A percentile compares a stretch with the other conserved stretches of the same genome.
Evolutionary conservation across 1,140 invertebrate species (phyloP).

Genomic region (Eueides isabella): DNA sequence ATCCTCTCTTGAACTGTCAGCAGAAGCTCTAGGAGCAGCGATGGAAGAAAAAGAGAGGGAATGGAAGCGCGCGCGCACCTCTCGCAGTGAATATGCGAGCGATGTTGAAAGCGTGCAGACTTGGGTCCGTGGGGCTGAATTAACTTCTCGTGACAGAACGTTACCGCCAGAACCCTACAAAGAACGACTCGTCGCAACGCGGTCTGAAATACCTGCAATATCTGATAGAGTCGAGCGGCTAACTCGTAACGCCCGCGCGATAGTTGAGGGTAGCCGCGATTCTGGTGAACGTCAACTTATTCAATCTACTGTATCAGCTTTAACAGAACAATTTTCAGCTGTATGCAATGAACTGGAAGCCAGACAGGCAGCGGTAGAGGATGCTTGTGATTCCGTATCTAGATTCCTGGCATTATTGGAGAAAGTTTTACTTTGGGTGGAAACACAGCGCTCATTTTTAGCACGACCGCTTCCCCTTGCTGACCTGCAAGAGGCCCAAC

Average conservation of each 20-base stretch:
- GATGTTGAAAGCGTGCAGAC: slow-evolving; percentile 91
- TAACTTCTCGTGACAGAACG: slow-evolving; percentile 91
- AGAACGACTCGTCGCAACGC: slow-evolving; percentile 89
- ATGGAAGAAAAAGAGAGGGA: slow-evolving; percentile 95
- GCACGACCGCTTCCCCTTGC: slow-evolving; percentile 89
- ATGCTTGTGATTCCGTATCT: slow-evolving; percentile 93
- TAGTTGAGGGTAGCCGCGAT: slow-evolving; percentile 90
- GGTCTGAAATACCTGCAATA: slow-evolving; percentile 88
- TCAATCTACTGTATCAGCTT: slow-evolving; percentile 87
- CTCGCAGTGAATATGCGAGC: slow-evolving; percentile 89
- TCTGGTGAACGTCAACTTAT: slow-evolving; percentile 90
- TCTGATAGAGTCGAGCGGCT: slow-evolving; percentile 90
- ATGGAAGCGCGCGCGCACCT: slow-evolving; percentile 91
- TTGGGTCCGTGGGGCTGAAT: slow-evolving; percentile 92
- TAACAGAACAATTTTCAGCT: slow-evolving; percentile 90
- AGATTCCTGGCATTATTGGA: slow-evolving; percentile 92
- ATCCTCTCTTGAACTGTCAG: slow-evolving; percentile 89
- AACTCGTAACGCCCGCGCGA: slow-evolving; percentile 88
- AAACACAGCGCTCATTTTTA: slow-evolving; percentile 91
- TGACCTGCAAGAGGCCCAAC: slow-evolving; percentile 90
- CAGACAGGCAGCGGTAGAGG: slow-evolving; percentile 91
- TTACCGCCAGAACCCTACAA: slow-evolving; percentile 89
- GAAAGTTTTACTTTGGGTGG: slow-evolving; percentile 91
- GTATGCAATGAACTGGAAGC: slow-evolving; percentile 90
- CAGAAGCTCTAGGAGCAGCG: slow-evolving; percentile 88